These are phyloP conservation scores for Thereva unica DNA, from an alignment of 2,888 invertebrate species.

Conservation along the genomic window DNA sequence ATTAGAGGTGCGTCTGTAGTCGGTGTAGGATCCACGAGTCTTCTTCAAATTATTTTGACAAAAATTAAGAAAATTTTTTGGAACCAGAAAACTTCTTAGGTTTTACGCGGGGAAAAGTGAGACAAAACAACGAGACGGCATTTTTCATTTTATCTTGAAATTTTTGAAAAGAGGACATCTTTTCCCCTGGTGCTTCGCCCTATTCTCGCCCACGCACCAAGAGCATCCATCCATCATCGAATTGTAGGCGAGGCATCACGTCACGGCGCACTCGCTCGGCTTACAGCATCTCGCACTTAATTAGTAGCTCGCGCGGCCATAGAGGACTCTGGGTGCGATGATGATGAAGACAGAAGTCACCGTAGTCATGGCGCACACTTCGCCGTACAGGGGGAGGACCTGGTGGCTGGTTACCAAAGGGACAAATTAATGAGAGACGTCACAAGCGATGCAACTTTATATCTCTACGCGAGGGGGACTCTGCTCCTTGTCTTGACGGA, in stretches of 20 bases:
- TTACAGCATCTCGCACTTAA: conserved; percentile 29
- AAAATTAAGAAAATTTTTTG: no score
- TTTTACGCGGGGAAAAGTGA: not conserved
- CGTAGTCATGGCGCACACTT: no score
- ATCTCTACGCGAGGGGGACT: not conserved
- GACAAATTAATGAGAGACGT: conserved; percentile 18
- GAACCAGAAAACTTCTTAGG: not conserved
- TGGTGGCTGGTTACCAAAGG: not conserved
- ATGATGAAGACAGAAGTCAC: no score
- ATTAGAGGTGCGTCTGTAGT: no score
- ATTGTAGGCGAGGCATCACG: not conserved
- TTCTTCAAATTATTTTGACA: no score
- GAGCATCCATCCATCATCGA: conserved; percentile 20
- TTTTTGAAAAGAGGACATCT: conserved; percentile 1
- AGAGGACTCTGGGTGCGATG: no score
- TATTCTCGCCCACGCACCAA: conserved; percentile 17
- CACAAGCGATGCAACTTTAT: not conserved
- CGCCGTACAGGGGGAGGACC: no score
- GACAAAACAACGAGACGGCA: not conserved
- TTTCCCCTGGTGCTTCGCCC: conserved; percentile 3
- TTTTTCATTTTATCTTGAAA: conserved; percentile 4
- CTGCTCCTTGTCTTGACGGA: no score
- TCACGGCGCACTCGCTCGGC: not conserved
- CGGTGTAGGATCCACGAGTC: no score
- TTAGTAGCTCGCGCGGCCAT: conserved; percentile 18